phyloP scores from a whole-genome alignment of 2,797 vertebrate genomes.

The Gymnoscopelus braueri region DNA sequence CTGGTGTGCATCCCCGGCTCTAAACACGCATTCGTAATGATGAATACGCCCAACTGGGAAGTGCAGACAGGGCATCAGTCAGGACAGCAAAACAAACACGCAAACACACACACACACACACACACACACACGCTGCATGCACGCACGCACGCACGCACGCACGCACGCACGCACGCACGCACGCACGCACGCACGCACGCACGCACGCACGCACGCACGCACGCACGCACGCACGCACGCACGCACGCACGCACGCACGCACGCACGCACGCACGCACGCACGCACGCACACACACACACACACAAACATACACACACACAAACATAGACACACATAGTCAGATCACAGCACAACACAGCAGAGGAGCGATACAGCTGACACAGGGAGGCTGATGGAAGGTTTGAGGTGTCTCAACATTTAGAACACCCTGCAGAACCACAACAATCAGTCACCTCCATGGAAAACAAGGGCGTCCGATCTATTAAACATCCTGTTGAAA shows the following conservation, averaged over 20 bases:
- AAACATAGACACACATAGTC: conserved; percentile 49
- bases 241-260: conserved; percentile 42
- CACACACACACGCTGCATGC: conserved; percentile 34
- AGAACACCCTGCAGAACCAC: conserved; percentile 63
- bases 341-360: conserved; percentile 58
- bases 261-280: conserved; percentile 40
- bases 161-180: conserved; percentile 40
- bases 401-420: conserved; percentile 64
- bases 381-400: conserved; percentile 71
- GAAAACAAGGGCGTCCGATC: conserved; percentile 65
- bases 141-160: background rate
- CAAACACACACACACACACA: conserved; percentile 13
- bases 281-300: conserved; percentile 19
- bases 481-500: conserved; percentile 61
- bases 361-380: conserved; percentile 66
- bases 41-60: conserved; percentile 75
- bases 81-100: conserved; percentile 73
- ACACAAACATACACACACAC: conserved; percentile 42
- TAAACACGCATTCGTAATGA: conserved; percentile 78
- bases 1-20: conserved; percentile 75
- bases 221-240: background rate
- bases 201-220: conserved; percentile 29
- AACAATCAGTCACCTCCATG: conserved; percentile 64
- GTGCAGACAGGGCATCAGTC: conserved; percentile 77
- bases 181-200: conserved; percentile 43